A percentile compares a stretch with the other conserved stretches of the same genome.
Evolutionary conservation across 2,888 invertebrate species (phyloP).

Genomic region (Helleia helle): DNA sequence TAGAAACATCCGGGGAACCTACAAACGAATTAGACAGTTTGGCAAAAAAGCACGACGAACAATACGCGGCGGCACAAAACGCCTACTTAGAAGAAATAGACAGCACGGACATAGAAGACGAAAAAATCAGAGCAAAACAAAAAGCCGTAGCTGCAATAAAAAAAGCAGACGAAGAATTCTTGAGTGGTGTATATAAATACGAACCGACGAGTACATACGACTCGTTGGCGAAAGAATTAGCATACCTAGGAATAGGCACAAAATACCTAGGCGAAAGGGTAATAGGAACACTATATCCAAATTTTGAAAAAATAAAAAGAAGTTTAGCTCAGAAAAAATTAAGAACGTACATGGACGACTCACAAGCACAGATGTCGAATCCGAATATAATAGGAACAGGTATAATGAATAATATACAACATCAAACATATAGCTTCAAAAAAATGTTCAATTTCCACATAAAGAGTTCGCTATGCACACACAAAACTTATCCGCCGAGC

Average conservation of each 20-base stretch:
- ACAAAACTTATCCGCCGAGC: background rate
- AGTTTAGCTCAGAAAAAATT: background rate
- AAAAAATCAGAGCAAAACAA: background rate
- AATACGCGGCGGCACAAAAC: background rate
- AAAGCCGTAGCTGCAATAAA: background rate
- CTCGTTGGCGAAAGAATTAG: background rate
- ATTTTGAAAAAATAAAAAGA: background rate
- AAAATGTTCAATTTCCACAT: background rate
- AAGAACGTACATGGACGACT: no score
- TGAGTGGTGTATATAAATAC: background rate
- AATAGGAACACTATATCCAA: background rate
- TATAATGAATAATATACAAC: background rate
- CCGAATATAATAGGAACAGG: background rate
- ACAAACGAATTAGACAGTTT: background rate
- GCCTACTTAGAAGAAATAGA: background rate
- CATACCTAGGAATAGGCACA: background rate
- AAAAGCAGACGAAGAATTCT: background rate
- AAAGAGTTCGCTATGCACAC: slow-evolving; percentile 3
- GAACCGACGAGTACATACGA: background rate
- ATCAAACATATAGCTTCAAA: background rate
- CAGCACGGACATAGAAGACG: background rate
- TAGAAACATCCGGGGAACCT: background rate
- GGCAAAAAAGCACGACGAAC: background rate
- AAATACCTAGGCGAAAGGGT: slow-evolving; percentile 1
- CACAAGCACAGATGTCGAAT: background rate